Conservation (phyloP, 2,888 invertebrate genomes). For the Cepaea hortensis region DNA sequence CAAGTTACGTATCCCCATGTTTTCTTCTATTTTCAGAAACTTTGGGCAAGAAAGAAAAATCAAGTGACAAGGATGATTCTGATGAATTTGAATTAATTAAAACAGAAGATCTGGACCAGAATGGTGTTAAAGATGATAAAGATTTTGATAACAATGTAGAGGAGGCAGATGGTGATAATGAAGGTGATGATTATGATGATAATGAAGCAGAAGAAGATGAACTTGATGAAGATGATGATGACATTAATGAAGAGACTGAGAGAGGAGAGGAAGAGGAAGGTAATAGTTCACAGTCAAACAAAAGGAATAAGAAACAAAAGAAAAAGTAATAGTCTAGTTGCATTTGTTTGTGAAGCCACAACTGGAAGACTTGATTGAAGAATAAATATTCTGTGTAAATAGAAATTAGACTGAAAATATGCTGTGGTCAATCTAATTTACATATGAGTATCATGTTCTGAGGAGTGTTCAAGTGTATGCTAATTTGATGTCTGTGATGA, state of each 20-base stretch:
- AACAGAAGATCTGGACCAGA: slow-evolving; percentile 53
- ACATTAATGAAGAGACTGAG: slow-evolving; percentile 31
- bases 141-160: slow-evolving; percentile 16
- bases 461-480: too few species aligned
- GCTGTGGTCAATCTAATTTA: neutral
- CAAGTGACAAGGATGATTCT: slow-evolving; percentile 53
- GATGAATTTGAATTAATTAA: slow-evolving; percentile 55
- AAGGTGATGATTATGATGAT: slow-evolving; percentile 16
- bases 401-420: neutral
- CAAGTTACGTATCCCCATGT: neutral
- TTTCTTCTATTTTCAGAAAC: neutral
- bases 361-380: neutral
- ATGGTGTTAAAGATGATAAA: slow-evolving; percentile 36
- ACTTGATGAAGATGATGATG: slow-evolving; percentile 17
- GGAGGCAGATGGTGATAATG: slow-evolving; percentile 12
- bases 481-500: too few species aligned
- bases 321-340: neutral
- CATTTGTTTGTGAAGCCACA: neutral
- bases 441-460: neutral
- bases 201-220: slow-evolving; percentile 25
- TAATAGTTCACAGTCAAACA: neutral
- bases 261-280: slow-evolving; percentile 19
- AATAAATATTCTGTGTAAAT: neutral
- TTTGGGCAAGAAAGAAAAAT: slow-evolving; percentile 47
- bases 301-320: slow-evolving; percentile 16